Conservation (phyloP, 2,113 vertebrate species). For the Spheniscus mendiculus region DNA sequence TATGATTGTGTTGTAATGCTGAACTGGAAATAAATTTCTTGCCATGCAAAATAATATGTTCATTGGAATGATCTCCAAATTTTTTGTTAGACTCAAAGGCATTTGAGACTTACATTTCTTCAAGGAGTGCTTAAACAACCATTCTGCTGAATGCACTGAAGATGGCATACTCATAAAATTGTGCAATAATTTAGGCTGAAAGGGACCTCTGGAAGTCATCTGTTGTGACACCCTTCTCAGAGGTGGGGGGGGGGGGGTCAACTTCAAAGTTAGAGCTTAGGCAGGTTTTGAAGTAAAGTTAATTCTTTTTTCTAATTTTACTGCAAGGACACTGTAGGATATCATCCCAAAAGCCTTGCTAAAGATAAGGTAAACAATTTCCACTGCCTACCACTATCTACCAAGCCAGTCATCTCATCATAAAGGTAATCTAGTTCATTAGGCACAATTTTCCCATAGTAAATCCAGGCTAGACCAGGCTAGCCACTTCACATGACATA, state of each 20-base stretch:
- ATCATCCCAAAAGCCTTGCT: neutral
- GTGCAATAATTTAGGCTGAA: neutral
- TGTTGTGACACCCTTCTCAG: neutral
- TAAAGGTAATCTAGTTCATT: neutral
- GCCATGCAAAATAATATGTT: neutral
- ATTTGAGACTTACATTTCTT: neutral
- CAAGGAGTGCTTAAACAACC: neutral
- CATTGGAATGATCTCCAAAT: neutral
- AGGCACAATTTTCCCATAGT: neutral
- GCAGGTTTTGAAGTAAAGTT: neutral
- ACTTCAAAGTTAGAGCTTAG: neutral
- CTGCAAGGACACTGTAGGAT: neutral
- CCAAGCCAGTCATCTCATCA: neutral
- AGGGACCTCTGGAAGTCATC: neutral
- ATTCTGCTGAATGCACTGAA: neutral
- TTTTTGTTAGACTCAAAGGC: neutral
- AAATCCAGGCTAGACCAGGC: too few species aligned
- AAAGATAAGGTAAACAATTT: neutral
- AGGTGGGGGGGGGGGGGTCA: rapidly evolving
- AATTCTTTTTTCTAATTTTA: rapidly evolving
- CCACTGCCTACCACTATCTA: neutral
- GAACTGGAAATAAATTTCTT: conserved; percentile 7
- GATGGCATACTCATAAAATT: neutral
- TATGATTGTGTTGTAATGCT: neutral
- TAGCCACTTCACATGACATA: too few species aligned